These are phyloP conservation scores for Oreonectes daqikongensis DNA, from an alignment of 2,797 vertebrate genomes.

Conservation along the genomic window DNA sequence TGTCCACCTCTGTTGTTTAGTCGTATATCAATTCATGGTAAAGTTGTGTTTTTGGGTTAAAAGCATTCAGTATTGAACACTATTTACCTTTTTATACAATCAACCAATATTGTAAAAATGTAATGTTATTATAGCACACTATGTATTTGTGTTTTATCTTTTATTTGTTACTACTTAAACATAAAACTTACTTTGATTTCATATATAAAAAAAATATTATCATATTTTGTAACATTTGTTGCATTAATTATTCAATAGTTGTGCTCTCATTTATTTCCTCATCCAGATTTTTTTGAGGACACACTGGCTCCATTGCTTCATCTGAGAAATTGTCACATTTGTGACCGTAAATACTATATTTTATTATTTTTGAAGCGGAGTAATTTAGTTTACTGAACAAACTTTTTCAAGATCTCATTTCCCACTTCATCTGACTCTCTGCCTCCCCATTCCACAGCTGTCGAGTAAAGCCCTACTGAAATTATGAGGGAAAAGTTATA, in stretches of 20 bases:
- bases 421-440: neutral
- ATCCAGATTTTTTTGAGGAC: no score
- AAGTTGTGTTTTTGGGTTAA: neutral
- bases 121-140: neutral
- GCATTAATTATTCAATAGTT: no score
- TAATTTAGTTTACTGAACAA: no score
- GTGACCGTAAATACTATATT: neutral
- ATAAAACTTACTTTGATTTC: no score
- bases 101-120: neutral
- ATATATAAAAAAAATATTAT: no score
- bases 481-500: conserved; percentile 72
- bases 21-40: neutral
- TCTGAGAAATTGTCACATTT: neutral
- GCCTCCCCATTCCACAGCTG: conserved; percentile 55
- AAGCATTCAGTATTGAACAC: neutral
- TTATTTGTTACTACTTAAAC: no score
- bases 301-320: neutral
- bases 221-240: no score
- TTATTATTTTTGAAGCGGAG: no score
- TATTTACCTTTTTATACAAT: neutral
- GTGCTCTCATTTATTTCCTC: no score
- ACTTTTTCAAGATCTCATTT: conserved; percentile 54
- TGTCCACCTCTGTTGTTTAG: no score
- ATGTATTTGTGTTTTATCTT: no score
- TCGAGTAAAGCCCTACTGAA: conserved; percentile 72